Base-by-base conservation (phyloP, 2,113 vertebrate species). In the Canis aureus region DNA sequence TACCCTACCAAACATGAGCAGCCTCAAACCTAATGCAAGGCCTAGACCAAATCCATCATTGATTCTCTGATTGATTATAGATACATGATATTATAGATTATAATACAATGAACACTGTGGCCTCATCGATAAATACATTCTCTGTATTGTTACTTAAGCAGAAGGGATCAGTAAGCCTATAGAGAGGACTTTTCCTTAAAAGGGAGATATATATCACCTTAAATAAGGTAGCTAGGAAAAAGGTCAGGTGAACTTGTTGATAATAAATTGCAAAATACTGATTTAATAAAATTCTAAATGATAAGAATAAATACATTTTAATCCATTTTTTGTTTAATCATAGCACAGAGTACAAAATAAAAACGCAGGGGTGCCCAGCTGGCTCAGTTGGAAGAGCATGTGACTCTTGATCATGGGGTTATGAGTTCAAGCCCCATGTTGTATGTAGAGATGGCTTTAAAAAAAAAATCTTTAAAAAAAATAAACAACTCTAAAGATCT, bases 111-210 rank as follows among this genome's bases (percentile, higher is more conserved):
- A 67, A 73, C 49, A 69, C n/a, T 13, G 57, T 71, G 51, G 57
- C n/a, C 43, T 80, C 88, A 55, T 51, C 22, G 73, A 69, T 66
- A 85, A 25, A 85, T 80, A 38, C 32, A 84, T 27, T 55, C 53
- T 89, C 38, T 69, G 13, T 35, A 38, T 88, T 84, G 22, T 84
- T 91, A 96, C 59, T 84, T 76, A 95, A 78, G 64, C 53, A 62
- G 27, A 85, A 97, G n/a, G 32, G 11, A 76, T 86, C n/a, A 57
- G 57, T 67, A 88, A 89, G 83, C 76, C 38, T 89, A 64, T 19
- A 62, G 55, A 64, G 38, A 83, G 11, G 22, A 3, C 10, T 57
- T 62, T 84, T 95, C 57, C 57, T 79, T 93, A 25, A 78, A 89
- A 83, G 53, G 80, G 64, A 85, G 38, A 13, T 55, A 0, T 53